A percentile compares a stretch with the other conserved stretches of the same genome.
Evolutionary conservation across 2,888 invertebrate species (phyloP).

Genomic region (Spilosoma lubricipeda): DNA sequence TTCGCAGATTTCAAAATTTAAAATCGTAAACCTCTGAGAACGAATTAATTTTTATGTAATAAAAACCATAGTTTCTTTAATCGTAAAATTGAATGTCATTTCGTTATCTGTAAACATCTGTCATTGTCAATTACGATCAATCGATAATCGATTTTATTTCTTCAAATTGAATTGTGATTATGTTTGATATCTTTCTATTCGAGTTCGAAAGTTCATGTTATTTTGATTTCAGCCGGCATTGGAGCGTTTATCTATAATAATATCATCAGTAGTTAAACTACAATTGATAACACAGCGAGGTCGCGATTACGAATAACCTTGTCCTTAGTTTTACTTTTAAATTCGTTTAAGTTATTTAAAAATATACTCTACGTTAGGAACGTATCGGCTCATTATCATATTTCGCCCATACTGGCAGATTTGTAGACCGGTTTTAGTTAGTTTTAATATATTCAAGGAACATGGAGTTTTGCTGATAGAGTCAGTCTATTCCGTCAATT

Average conservation of each 20-base stretch:
- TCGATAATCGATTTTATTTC: not conserved
- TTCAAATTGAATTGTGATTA: not conserved
- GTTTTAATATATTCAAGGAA: not conserved
- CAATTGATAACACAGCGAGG: conserved; percentile 7
- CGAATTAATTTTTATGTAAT: not conserved
- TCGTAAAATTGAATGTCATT: not conserved
- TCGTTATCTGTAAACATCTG: not conserved
- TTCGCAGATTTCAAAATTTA: not conserved
- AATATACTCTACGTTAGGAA: conserved; percentile 10
- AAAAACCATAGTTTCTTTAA: too few species aligned
- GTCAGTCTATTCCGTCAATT: not conserved
- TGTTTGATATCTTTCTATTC: too few species aligned
- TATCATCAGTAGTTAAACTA: conserved; percentile 1
- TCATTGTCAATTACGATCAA: not conserved
- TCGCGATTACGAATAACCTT: conserved; percentile 8
- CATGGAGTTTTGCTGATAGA: not conserved
- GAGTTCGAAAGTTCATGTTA: not conserved
- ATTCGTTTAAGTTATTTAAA: conserved; percentile 14
- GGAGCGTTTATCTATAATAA: not conserved
- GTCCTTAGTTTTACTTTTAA: conserved; percentile 16
- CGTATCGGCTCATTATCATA: conserved; percentile 1
- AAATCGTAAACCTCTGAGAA: not conserved
- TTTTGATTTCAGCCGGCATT: not conserved
- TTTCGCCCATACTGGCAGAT: not conserved
- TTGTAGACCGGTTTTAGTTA: not conserved